phyloP scores from a whole-genome alignment of 1,140 invertebrate species.

The Cryptotermes secundus region DNA sequence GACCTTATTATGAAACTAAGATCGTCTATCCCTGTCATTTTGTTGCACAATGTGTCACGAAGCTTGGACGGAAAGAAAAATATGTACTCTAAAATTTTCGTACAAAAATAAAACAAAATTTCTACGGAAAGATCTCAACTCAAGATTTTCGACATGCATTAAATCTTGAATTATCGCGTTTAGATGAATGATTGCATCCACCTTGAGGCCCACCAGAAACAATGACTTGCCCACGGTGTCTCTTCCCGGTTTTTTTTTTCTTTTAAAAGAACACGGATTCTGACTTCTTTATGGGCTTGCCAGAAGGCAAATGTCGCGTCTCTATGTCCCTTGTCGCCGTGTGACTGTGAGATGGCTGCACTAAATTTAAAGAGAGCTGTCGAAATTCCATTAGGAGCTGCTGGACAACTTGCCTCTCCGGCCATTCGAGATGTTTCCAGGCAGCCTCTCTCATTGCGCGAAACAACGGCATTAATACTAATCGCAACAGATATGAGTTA shows the following conservation, averaged over 20 bases:
- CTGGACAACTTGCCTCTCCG: background rate
- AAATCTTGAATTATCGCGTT: background rate
- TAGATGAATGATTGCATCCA: slow-evolving; percentile 16
- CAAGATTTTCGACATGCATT: no score
- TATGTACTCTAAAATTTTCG: no score
- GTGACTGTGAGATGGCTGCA: slow-evolving; percentile 25
- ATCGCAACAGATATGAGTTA: no score
- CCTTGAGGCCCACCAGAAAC: background rate
- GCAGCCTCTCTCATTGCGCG: background rate
- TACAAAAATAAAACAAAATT: no score
- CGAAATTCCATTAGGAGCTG: slow-evolving; percentile 25
- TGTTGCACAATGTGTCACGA: no score
- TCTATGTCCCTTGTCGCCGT: background rate
- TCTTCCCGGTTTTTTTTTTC: background rate
- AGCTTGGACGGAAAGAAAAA: no score
- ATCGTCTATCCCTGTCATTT: no score
- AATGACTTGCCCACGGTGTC: background rate
- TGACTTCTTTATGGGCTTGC: slow-evolving; percentile 26
- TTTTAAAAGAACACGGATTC: background rate
- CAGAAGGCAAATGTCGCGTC: background rate
- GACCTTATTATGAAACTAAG: no score
- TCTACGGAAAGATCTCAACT: no score
- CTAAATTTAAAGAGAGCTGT: slow-evolving; percentile 26
- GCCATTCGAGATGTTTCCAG: background rate
- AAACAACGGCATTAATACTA: no score